Base-by-base conservation (phyloP, 2,888 invertebrate species). In the Acholoe squamosa region DNA sequence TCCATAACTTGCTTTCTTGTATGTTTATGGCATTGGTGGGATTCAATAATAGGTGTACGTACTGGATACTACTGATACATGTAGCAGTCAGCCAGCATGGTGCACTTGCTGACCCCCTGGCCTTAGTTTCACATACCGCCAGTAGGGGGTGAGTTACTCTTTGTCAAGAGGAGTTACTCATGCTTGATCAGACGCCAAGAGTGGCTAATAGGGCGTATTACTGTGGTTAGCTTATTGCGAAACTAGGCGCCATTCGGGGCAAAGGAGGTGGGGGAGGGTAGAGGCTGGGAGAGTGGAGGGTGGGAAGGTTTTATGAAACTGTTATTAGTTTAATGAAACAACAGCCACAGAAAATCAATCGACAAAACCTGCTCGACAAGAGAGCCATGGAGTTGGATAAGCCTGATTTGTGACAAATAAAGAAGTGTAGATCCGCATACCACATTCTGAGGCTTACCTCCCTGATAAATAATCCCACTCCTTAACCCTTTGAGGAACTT, bases 41-140 rank as follows among this genome's bases (percentile, higher is more conserved):
- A 19, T 3, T 61, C 19, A 3, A 12, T 14, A n/a, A 14, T 28
- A 71, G 14, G 3, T 14, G 19, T 71, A 28, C 14, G n/a, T 71
- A 3, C 28, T 28, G 28, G 31, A 25, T 28, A 25, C 28, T 28
- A 25, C 28, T 28, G 71, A 14, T 71, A n/a, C n/a, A 71, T 22
- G 71, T 71, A 28, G 71, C 31, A 25, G 61, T 19, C 61, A 19
- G n/a, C 5, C 3, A 61, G 71, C 0, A 14, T 25, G 14, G 14
- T 71, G 71, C 31, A 71, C 71, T 71, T n/a, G 71, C 7, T 71
- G 71, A 71, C 71, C 71, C 71, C 25, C n/a, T 71, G 25, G 71
- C 28, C 31, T 14, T 28, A 71, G 71, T 71, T 71, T 5, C 71
- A 22, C 7, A 14, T 5, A 5, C n/a, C 28, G 71, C 28, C 31